Conservation (phyloP, 2,797 vertebrate genomes). For the Microchirus variegatus region DNA sequence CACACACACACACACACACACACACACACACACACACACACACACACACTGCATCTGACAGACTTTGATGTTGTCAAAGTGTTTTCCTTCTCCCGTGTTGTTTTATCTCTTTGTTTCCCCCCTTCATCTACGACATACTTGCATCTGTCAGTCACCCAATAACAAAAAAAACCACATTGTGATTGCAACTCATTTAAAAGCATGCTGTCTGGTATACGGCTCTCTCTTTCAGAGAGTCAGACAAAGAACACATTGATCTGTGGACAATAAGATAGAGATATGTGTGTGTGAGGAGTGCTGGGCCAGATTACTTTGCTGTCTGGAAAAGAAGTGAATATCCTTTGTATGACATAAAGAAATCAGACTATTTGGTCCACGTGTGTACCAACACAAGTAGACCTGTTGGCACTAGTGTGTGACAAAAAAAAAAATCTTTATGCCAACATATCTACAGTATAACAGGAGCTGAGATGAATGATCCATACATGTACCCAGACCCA, state of each 20-base stretch:
- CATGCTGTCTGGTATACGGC: conserved; percentile 33
- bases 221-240: conserved; percentile 27
- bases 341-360: too few relatives aligned
- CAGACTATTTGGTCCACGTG: too few relatives aligned
- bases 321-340: too few relatives aligned
- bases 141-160: conserved; percentile 49
- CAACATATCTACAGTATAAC: too few relatives aligned
- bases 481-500: too few relatives aligned
- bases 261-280: conserved; percentile 19
- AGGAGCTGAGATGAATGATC: too few relatives aligned
- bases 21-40: conserved; percentile 7
- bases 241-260: conserved; percentile 33
- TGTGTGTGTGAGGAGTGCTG: neutral
- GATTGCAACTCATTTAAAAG: conserved; percentile 51
- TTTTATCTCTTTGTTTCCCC: conserved; percentile 48
- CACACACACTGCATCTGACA: conserved; percentile 20
- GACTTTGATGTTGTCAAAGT: conserved; percentile 60
- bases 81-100: conserved; percentile 49
- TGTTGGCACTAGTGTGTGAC: too few relatives aligned
- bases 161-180: conserved; percentile 66
- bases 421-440: too few relatives aligned
- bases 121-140: conserved; percentile 50
- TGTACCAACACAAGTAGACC: too few relatives aligned
- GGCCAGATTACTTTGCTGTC: too few relatives aligned
- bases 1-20: neutral